Percentiles rank a stretch among this genome's conserved stretches.
phyloP scores from a whole-genome alignment of 2,888 invertebrate genomes.

The Anthophora plumipes region DNA sequence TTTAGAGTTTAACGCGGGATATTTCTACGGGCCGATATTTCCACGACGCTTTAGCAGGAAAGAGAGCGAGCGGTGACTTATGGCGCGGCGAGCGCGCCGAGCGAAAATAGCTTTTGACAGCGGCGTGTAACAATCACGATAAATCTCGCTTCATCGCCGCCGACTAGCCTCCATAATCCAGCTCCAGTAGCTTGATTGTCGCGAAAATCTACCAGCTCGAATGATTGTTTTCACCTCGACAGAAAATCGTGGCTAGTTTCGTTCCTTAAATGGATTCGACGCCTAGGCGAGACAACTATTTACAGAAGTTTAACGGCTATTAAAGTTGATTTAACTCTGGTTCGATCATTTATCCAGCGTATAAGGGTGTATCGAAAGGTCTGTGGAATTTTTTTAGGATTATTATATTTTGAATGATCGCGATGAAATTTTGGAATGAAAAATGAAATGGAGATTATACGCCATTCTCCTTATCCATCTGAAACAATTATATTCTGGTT shows the following conservation, averaged over 20 bases:
- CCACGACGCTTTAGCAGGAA: slow-evolving; percentile 21
- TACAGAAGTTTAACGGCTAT: too few relatives aligned
- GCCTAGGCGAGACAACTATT: slow-evolving; percentile 9
- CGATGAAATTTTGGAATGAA: too few relatives aligned
- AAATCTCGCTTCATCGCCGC: slow-evolving; percentile 70
- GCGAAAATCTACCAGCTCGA: slow-evolving; percentile 54
- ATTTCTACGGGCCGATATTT: slow-evolving; percentile 48
- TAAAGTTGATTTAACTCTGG: too few relatives aligned
- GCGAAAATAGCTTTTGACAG: slow-evolving; percentile 75
- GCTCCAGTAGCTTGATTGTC: slow-evolving; percentile 36
- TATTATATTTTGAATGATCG: too few relatives aligned
- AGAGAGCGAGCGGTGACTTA: slow-evolving; percentile 53
- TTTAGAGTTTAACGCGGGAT: slow-evolving; percentile 40
- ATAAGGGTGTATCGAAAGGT: too few relatives aligned
- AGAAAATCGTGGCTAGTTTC: slow-evolving; percentile 3
- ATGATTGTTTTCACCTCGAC: slow-evolving; percentile 13
- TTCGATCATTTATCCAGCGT: neutral
- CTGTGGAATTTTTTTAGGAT: too few relatives aligned
- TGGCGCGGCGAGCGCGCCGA: slow-evolving; percentile 60
- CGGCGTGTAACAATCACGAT: slow-evolving; percentile 72
- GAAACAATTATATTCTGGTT: too few relatives aligned
- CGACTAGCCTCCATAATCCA: slow-evolving; percentile 63
- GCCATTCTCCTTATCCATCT: neutral
- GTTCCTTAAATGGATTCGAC: slow-evolving; percentile 33
- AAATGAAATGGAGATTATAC: too few relatives aligned